phyloP scores from a whole-genome alignment of 2,797 vertebrate species.

The Tauraco hartlaubi region DNA sequence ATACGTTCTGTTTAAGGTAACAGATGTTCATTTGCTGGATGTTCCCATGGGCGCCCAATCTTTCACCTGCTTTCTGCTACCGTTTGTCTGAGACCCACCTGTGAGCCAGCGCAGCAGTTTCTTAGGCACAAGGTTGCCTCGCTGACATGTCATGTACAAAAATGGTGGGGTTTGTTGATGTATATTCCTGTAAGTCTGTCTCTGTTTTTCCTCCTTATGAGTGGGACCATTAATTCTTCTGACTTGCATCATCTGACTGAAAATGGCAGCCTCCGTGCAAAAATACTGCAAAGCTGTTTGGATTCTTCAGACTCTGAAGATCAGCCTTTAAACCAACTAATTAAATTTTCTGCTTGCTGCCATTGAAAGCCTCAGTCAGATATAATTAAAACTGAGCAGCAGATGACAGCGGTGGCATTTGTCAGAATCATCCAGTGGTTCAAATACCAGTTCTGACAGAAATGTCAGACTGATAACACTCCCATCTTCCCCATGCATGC shows the following conservation, averaged over 20 bases:
- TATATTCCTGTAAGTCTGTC: neutral
- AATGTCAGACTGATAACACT: slow-evolving; percentile 95
- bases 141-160: neutral
- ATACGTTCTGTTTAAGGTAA: slow-evolving; percentile 54
- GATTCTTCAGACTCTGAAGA: slow-evolving; percentile 72
- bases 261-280: neutral
- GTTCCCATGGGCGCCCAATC: slow-evolving; percentile 33
- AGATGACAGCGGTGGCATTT: slow-evolving; percentile 96
- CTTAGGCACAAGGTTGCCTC: neutral
- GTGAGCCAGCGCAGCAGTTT: slow-evolving; percentile 57
- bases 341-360: slow-evolving; percentile 88
- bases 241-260: slow-evolving; percentile 6
- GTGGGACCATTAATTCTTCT: slow-evolving; percentile 32
- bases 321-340: slow-evolving; percentile 83
- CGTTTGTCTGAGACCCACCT: slow-evolving; percentile 59
- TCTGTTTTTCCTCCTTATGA: neutral
- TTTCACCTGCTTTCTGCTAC: slow-evolving; percentile 27
- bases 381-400: slow-evolving; percentile 94
- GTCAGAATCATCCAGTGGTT: slow-evolving; percentile 90
- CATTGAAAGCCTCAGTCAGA: slow-evolving; percentile 87
- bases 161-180: neutral
- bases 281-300: slow-evolving; percentile 61
- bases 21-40: slow-evolving; percentile 58
- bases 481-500: slow-evolving; percentile 72
- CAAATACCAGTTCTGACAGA: slow-evolving; percentile 95